Base-by-base conservation (phyloP, 2,888 invertebrate genomes). In the Periphyllus acericola region DNA sequence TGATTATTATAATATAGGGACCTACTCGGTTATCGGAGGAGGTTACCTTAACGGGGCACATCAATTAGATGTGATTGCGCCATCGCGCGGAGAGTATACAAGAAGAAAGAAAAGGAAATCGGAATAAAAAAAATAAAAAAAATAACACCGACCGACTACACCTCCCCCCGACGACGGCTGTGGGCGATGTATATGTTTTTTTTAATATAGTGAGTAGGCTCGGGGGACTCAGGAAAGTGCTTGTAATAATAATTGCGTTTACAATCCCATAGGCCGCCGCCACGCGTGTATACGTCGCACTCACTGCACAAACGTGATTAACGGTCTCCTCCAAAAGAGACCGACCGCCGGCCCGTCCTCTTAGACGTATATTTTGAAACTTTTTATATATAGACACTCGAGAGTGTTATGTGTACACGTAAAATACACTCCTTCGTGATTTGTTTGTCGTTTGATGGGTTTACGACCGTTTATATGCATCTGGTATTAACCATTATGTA, bases 1-100 rank as follows among this genome's bases (percentile, higher is more conserved):
- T 71, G 14, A 60, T 60, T 55, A 55, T 52, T 76, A 40, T 40
- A 66, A 55, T 85, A 84, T 40, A n/a, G n/a, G n/a, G n/a, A 72
- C 29, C 40, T 40, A 80, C 60, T 46, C 74, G 36, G 80, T 80
- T 87, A 74, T 72, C 80, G 74, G 32, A 68, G 36, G 66, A 79
- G 74, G 74, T 87, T 81, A 66, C 74, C 74, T 72, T 87, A 87
- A 87, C 74, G 32, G 86, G 80, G 60, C 36, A 87, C 80, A 80
- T 80, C 29, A 80, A 87, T 80, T 80, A 80, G 80, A 81, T 29
- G 19, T 46, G 74, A 86, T 86, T 81, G 80, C 74, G 40, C 74
- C 40, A 87, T 76, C 66, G 32, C 72, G 11, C n/a, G 71, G 71
- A 46, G n/a, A 17, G 17, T 36, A 17, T 32, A 9, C 4, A 34